Evolutionary conservation across 2,888 invertebrate genomes (phyloP).

Genomic region (Trachelus troglodyta): DNA sequence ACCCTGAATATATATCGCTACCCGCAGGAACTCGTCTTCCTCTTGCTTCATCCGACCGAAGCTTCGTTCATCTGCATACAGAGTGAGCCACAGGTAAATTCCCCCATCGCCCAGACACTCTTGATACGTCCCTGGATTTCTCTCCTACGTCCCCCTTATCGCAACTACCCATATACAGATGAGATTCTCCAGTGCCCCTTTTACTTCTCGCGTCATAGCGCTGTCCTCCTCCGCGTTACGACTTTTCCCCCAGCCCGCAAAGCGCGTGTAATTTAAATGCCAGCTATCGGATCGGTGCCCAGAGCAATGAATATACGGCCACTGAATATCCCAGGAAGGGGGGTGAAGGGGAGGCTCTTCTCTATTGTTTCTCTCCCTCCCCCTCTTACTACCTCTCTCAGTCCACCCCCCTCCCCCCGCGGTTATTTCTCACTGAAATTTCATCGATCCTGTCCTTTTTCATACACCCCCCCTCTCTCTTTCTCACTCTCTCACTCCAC

Average conservation of each 20-base stretch:
- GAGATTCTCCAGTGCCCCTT: not conserved
- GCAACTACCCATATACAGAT: not conserved
- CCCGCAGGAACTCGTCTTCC: no score
- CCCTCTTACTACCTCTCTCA: slow-evolving; percentile 12
- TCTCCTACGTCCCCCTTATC: not conserved
- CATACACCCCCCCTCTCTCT: not conserved
- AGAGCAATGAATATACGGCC: not conserved
- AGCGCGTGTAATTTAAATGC: slow-evolving; percentile 36
- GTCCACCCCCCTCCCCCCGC: slow-evolving; percentile 12
- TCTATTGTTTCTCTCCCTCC: slow-evolving; percentile 24
- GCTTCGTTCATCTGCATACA: no score
- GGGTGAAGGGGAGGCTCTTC: slow-evolving; percentile 14
- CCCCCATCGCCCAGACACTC: not conserved
- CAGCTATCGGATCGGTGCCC: slow-evolving; percentile 15
- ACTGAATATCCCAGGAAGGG: not conserved
- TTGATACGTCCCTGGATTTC: not conserved
- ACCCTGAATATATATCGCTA: no score
- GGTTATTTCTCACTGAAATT: slow-evolving; percentile 20
- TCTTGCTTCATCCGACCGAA: no score
- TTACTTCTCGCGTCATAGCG: not conserved
- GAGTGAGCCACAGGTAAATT: no score
- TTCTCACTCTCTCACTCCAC: not conserved
- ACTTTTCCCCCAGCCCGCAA: slow-evolving; percentile 7
- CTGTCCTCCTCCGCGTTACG: not conserved
- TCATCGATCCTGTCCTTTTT: not conserved